These are phyloP conservation scores for Carpatolechia fugitivella DNA, from an alignment of 2,888 invertebrate genomes.

Conservation along the genomic window DNA sequence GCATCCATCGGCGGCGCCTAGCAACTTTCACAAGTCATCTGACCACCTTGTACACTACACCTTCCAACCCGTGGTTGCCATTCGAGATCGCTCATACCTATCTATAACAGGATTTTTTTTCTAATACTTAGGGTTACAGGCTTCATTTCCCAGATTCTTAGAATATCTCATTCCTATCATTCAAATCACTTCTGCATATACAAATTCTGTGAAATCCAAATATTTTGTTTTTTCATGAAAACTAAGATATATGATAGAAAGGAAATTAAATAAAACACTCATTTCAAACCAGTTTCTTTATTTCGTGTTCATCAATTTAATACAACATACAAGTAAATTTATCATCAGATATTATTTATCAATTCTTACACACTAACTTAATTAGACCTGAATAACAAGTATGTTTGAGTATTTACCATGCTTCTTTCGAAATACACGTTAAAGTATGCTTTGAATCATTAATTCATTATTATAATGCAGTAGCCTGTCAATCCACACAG, in stretches of 20 bases:
- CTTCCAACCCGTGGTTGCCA: too few relatives aligned
- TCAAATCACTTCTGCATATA: too few relatives aligned
- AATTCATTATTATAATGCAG: slow-evolving; percentile 13
- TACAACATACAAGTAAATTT: slow-evolving; percentile 81
- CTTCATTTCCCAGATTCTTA: too few relatives aligned
- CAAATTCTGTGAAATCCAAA: too few relatives aligned
- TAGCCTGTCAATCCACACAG: slow-evolving; percentile 46
- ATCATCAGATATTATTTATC: slow-evolving; percentile 79
- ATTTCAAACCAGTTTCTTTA: slow-evolving; percentile 79
- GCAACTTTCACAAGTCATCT: too few relatives aligned
- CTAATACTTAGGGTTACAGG: too few relatives aligned
- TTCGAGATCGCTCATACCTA: too few relatives aligned
- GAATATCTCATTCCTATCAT: too few relatives aligned
- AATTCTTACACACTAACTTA: slow-evolving; percentile 76
- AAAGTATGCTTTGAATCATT: slow-evolving; percentile 18
- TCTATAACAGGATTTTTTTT: too few relatives aligned
- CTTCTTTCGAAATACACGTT: slow-evolving; percentile 18
- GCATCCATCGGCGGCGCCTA: too few relatives aligned
- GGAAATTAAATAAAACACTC: slow-evolving; percentile 52
- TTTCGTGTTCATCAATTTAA: slow-evolving; percentile 78
- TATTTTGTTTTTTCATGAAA: too few relatives aligned
- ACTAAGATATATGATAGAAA: background rate
- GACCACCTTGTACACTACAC: too few relatives aligned
- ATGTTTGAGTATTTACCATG: slow-evolving; percentile 46
- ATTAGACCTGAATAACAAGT: slow-evolving; percentile 76